Conservation (phyloP, 1,140 invertebrate genomes). For the Carposina sasakii region DNA sequence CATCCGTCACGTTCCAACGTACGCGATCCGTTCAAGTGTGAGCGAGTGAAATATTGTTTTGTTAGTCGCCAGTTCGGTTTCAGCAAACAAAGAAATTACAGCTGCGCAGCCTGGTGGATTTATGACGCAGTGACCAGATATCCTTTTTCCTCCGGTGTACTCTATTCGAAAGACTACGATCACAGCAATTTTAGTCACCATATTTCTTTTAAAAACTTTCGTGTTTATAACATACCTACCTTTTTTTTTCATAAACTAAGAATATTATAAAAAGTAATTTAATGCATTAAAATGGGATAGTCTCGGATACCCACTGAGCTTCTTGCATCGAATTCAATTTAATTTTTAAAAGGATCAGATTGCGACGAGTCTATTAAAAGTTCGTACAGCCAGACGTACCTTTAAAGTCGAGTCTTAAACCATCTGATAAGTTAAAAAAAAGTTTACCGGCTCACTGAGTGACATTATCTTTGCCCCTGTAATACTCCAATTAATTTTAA, state of each 20-base stretch:
- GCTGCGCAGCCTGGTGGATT: conserved; percentile 38
- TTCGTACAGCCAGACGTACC: conserved; percentile 60
- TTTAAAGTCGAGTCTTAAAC: conserved; percentile 68
- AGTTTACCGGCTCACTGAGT: conserved; percentile 35
- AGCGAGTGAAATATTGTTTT: conserved; percentile 51
- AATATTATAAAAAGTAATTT: too few relatives aligned
- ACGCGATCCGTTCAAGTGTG: conserved; percentile 41
- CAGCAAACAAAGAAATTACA: conserved; percentile 61
- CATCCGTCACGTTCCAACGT: conserved; percentile 49
- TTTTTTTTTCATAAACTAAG: too few relatives aligned
- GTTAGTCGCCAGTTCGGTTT: conserved; percentile 44
- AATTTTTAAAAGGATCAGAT: conserved; percentile 55
- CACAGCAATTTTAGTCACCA: too few relatives aligned
- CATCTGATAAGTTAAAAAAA: conserved; percentile 59
- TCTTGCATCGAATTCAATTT: too few relatives aligned
- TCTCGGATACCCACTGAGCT: too few relatives aligned
- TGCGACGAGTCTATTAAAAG: conserved; percentile 66
- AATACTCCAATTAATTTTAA: conserved; percentile 67
- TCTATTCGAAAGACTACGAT: too few relatives aligned
- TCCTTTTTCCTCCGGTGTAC: conserved; percentile 34
- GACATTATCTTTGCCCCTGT: conserved; percentile 62
- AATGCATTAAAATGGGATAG: too few relatives aligned
- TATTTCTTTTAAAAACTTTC: too few relatives aligned
- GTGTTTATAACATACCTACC: too few relatives aligned
- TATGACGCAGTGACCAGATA: conserved; percentile 50